Percentiles rank a stretch among this genome's conserved stretches.
Evolutionary conservation across 2,888 invertebrate genomes (phyloP).

Genomic region (Ornithoptera priamus): DNA sequence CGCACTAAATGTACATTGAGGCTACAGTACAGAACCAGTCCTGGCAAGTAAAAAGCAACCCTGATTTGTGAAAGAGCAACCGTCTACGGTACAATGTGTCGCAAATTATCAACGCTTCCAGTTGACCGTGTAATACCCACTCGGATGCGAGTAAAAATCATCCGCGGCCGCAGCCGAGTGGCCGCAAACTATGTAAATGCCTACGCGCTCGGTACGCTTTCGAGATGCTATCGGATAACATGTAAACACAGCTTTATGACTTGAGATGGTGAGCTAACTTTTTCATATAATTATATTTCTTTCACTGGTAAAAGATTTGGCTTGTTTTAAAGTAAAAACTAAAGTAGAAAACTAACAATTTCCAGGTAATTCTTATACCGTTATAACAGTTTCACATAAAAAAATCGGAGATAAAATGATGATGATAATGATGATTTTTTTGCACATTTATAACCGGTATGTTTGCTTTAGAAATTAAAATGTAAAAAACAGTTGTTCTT

Average conservation of each 20-base stretch:
- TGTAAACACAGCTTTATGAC: constrained; percentile 42
- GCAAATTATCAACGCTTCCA: constrained; percentile 57
- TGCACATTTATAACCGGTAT: neutral
- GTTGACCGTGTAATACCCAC: constrained; percentile 65
- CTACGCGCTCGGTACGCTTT: constrained; percentile 69
- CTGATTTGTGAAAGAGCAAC: constrained; percentile 55
- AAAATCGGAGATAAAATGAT: neutral
- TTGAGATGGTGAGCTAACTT: constrained; percentile 55
- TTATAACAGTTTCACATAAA: neutral
- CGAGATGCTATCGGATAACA: constrained; percentile 64
- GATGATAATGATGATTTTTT: neutral
- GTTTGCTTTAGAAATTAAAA: constrained; percentile 4
- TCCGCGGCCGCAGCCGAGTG: constrained; percentile 56
- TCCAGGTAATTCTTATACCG: neutral
- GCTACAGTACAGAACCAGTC: constrained; percentile 64
- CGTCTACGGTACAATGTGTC: constrained; percentile 48
- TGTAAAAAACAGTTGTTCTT: constrained; percentile 10
- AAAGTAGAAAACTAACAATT: neutral
- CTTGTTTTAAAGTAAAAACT: neutral
- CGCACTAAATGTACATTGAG: constrained; percentile 49
- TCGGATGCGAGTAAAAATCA: constrained; percentile 63
- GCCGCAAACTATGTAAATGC: constrained; percentile 73
- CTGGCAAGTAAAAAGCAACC: constrained; percentile 58
- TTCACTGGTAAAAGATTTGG: constrained; percentile 23
- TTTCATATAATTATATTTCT: constrained; percentile 41